phyloP scores from a whole-genome alignment of 1,140 invertebrate genomes.

The Zophobas morio region DNA sequence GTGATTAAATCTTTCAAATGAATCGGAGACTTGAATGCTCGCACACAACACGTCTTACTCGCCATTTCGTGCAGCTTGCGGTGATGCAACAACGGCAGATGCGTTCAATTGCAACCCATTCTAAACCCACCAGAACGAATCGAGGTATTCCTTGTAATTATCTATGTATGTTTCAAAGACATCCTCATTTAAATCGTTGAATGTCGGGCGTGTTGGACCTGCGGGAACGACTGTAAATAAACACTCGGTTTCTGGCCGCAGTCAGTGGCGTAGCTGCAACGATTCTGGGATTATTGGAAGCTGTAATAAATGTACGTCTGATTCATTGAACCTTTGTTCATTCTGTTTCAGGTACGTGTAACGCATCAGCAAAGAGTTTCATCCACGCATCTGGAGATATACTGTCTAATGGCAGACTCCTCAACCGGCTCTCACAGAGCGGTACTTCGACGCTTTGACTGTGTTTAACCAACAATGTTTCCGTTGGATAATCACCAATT shows the following conservation, averaged over 20 bases:
- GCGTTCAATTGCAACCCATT: conserved; percentile 36
- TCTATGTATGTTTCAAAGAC: conserved; percentile 33
- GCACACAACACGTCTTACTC: conserved; percentile 5
- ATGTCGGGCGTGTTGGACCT: not conserved
- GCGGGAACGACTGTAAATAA: not conserved
- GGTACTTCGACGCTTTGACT: conserved; percentile 91
- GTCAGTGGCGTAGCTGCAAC: not conserved
- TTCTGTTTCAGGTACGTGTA: no score
- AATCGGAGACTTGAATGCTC: not conserved
- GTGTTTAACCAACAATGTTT: conserved; percentile 91
- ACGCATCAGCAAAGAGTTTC: no score
- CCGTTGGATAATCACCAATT: conserved; percentile 85
- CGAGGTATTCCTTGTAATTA: conserved; percentile 26
- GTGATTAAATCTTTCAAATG: conserved; percentile 31
- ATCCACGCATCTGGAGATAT: conserved; percentile 93
- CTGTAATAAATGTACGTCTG: not conserved
- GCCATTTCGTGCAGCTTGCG: conserved; percentile 6
- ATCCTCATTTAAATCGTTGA: not conserved
- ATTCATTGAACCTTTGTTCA: no score
- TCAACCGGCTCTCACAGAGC: conserved; percentile 87
- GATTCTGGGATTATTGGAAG: not conserved
- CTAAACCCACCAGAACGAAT: conserved; percentile 23
- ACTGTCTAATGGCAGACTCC: conserved; percentile 84
- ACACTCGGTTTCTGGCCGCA: not conserved
- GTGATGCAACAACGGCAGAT: conserved; percentile 21